These are phyloP conservation scores for Tholera decimalis DNA, from an alignment of 2,888 invertebrate genomes.

Conservation along the genomic window DNA sequence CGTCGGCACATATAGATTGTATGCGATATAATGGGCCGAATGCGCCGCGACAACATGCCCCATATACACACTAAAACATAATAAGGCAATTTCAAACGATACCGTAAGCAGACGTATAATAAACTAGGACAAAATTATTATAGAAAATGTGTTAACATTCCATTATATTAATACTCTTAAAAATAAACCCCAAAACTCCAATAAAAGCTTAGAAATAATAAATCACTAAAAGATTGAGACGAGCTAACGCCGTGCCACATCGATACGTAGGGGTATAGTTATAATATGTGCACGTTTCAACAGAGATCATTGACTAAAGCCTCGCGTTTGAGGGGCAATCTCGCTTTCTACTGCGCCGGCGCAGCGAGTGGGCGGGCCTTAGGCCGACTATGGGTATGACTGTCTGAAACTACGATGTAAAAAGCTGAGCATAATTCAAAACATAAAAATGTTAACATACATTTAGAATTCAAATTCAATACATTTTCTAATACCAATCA, in stretches of 20 bases:
- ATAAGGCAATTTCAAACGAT: constrained; percentile 76
- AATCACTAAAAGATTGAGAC: constrained; percentile 69
- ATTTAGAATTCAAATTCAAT: too few species aligned
- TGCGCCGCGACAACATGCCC: constrained; percentile 73
- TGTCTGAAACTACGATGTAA: neutral
- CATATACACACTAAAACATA: constrained; percentile 77
- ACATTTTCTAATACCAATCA: constrained; percentile 1
- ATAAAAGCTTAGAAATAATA: constrained; percentile 77
- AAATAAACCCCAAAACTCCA: constrained; percentile 80
- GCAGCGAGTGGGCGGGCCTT: constrained; percentile 38
- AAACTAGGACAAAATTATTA: constrained; percentile 69
- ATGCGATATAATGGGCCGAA: constrained; percentile 49
- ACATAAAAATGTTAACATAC: too few species aligned
- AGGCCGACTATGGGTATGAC: neutral
- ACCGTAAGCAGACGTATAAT: constrained; percentile 72
- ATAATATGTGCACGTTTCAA: constrained; percentile 72
- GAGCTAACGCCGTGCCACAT: constrained; percentile 65
- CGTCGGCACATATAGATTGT: constrained; percentile 37
- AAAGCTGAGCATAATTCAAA: neutral
- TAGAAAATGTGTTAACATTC: constrained; percentile 82
- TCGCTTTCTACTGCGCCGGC: constrained; percentile 60
- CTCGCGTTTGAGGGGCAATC: constrained; percentile 68
- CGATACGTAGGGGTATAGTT: constrained; percentile 62
- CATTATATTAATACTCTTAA: constrained; percentile 80
- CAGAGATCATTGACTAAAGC: constrained; percentile 79